These are phyloP conservation scores for Hydropsyche betteni DNA, from an alignment of 2,888 invertebrate genomes.

Conservation along the genomic window DNA sequence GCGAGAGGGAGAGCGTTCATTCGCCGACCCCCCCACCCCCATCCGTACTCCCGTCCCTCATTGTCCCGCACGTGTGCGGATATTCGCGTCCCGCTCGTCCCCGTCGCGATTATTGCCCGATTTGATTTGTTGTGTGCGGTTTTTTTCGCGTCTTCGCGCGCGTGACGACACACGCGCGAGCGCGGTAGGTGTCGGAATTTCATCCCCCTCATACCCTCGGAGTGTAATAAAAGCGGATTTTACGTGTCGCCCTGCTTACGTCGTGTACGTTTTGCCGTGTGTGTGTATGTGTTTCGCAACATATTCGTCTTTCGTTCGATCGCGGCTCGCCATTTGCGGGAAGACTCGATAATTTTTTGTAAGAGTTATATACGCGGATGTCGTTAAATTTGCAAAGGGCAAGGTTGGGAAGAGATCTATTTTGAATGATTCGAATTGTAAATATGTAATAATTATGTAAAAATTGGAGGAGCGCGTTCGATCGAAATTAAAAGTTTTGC, in stretches of 20 bases:
- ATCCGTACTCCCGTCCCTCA: neutral
- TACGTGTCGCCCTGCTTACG: neutral
- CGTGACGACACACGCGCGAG: slow-evolving; percentile 42
- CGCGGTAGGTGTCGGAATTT: slow-evolving; percentile 49
- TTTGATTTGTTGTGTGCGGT: slow-evolving; percentile 41
- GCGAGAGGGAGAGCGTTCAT: slow-evolving; percentile 18
- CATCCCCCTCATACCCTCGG: slow-evolving; percentile 18
- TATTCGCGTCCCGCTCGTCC: neutral
- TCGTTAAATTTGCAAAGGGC: no score
- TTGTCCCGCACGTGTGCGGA: neutral
- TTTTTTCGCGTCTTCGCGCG: slow-evolving; percentile 35
- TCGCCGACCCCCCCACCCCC: neutral
- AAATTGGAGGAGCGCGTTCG: no score
- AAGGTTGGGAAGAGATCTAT: no score
- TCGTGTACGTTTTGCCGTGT: slow-evolving; percentile 1
- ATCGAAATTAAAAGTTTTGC: no score
- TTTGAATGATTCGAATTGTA: no score
- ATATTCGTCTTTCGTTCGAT: slow-evolving; percentile 1
- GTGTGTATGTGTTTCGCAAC: neutral
- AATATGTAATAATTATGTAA: no score
- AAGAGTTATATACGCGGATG: no score
- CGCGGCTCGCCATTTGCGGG: no score
- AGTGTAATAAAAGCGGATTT: slow-evolving; percentile 25
- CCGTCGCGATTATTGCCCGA: slow-evolving; percentile 37
- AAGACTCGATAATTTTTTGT: no score